Percentiles rank a stretch among this genome's conserved stretches.
These are phyloP conservation scores for Scophthalmus maximus DNA, from an alignment of 2,113 vertebrate species.

Conservation along the genomic window DNA sequence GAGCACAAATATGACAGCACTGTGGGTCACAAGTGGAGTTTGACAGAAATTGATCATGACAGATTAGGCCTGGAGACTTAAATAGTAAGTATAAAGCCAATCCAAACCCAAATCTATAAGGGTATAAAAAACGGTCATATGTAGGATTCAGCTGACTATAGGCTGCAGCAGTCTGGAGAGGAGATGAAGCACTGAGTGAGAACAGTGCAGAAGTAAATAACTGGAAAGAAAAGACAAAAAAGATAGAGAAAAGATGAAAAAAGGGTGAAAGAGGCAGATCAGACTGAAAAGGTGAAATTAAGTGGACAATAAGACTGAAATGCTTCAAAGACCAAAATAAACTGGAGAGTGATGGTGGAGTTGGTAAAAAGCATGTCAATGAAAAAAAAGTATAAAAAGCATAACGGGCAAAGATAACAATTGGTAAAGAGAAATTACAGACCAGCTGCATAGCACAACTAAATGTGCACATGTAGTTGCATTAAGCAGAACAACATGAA, in stretches of 20 bases:
- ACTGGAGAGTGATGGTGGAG: not conserved
- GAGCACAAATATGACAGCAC: conserved; percentile 16
- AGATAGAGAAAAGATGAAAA: not conserved
- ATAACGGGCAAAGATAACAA: conserved; percentile 15
- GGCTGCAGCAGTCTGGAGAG: not conserved
- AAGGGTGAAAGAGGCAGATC: too few relatives aligned
- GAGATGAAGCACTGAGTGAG: not conserved
- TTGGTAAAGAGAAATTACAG: conserved; percentile 26
- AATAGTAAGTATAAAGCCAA: not conserved
- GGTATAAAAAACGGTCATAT: not conserved
- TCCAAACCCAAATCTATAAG: not conserved
- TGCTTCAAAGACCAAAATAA: conserved; percentile 13
- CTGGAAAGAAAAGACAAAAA: not conserved
- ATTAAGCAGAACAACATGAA: not conserved
- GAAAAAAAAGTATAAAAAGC: conserved; percentile 33
- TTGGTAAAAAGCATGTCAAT: not conserved
- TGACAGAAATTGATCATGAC: conserved; percentile 6
- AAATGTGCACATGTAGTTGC: too few relatives aligned
- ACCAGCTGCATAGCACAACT: conserved; percentile 10
- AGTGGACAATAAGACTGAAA: not conserved
- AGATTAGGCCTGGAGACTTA: not conserved
- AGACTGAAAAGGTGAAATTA: not conserved
- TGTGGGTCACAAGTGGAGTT: not conserved
- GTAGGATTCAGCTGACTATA: not conserved
- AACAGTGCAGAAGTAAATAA: conserved; percentile 2